Base-by-base conservation (phyloP, 64 coral and sea anemone species). In the Porites lutea region DNA sequence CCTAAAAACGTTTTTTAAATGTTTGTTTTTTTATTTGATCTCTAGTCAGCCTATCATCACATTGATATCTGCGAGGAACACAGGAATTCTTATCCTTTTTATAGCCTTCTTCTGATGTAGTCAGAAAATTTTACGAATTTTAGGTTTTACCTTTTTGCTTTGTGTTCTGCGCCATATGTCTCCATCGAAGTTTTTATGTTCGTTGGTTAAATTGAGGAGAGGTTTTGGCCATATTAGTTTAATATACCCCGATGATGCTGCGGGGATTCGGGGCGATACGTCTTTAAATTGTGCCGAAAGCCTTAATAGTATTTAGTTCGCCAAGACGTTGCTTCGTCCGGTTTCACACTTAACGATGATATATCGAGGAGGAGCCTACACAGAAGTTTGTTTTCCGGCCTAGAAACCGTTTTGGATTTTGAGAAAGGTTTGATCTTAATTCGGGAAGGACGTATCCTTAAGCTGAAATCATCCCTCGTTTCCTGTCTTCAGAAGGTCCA, bases 401-500 rank as follows among this genome's bases (percentile, higher is more conserved):
- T 71, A 27, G 68, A 27, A 27, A 37, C 27, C 27, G 27, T 37
- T 37, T 37, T 37, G 27, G 27, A 37, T 37, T 37, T 37, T 37
- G 27, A 59, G 7, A 59, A 59, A 59, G 58, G 13, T 71, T 71
- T 71, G 44, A 13, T 66, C n/a, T 19, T 18, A 19, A 66, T 66
- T 75, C 73, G 45, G 12, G 73, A 75, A n/a, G 8, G 16, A 13
- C 75, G 75, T 52, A 78, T 78, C 51, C 75, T 21, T 4, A 54
- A 78, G 75, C 75, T 54, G 2, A 78, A 78, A 78, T 78, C 75
- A 22, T 78, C 75, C 75, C 13, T 78, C 49, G 75, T 78, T 71
- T 71, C 68, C 11, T 37, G n/a, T 71, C 68, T 71, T 27, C 68
- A 22, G 57, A 78, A 78, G 53, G 57, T 55, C 75, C 75, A 78